Evolutionary conservation across 2,113 vertebrate species (phyloP), one percentile per base, ranked within the genome.

Genomic region (Chamaetylas fuelleborni): DNA sequence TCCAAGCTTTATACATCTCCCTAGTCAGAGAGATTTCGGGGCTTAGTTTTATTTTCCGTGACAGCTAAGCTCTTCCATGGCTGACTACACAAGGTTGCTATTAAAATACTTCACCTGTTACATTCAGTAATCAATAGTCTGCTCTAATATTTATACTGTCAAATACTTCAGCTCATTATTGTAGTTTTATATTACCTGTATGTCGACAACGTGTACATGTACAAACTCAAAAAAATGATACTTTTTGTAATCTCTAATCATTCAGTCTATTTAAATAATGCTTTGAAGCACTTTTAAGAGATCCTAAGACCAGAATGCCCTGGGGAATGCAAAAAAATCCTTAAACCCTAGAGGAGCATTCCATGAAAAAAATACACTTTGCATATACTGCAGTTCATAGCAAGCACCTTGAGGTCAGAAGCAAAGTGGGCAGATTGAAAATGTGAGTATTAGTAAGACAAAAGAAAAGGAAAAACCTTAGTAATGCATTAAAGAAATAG

Each of bases 51-150:
- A 88, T 90, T 93, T 94, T 94, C 88, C 40, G 9, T 57, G 48
- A 61, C 66, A 90, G 66, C 19, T 65, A 81, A 85, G 36, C 50
- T 85, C 19, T 90, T 90, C 78, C 36, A 48, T 85, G 78, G 60
- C n/a, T 89, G 53, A 79, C 61, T 91, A 64, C 48, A 60, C 78
- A 88, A 93, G 61, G 15, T 72, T 86, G 25, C 28, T 82, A 51
- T 67, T 88, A 77, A 88, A 72, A 82, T 80, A 90, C 65, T 80
- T 93, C 81, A 90, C 53, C 24, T 76, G 66, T 71, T 84, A 60
- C 61, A 57, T 40, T 64, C 73, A 85, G 84, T 94, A 96, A 96
- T 90, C 85, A 85, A 72, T 79, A 65, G 43, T 87, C 70, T 92
- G 40, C 48, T 95, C 50, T 73, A 88, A 80, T 74, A 96, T 86